Evolutionary conservation across 2,797 vertebrate genomes (phyloP).

Genomic region (Gadopsis bispinosus): DNA sequence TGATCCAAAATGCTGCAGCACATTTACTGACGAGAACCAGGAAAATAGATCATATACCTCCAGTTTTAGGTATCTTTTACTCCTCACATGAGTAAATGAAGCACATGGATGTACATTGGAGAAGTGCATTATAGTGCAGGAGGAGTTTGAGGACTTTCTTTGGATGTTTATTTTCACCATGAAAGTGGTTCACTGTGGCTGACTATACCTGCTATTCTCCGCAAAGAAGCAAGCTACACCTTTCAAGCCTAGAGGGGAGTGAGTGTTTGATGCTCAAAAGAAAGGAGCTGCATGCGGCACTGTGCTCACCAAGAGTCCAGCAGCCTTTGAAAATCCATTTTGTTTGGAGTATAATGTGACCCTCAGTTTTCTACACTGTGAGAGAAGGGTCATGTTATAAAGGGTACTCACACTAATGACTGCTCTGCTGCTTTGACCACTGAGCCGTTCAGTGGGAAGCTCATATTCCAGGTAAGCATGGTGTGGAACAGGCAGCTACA

Average conservation of each 20-base stretch:
- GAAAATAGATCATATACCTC: too few species aligned
- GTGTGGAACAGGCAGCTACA: constrained; percentile 12
- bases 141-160: not conserved
- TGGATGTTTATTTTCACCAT: not conserved
- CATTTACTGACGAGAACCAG: too few species aligned
- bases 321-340: constrained; percentile 24
- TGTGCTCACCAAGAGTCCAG: not conserved
- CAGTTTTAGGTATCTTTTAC: too few species aligned
- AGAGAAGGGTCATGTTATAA: constrained; percentile 7
- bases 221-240: not conserved
- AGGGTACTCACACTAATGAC: constrained; percentile 33
- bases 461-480: constrained; percentile 27
- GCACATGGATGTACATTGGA: not conserved
- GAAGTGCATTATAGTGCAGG: not conserved
- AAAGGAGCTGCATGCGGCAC: not conserved
- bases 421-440: constrained; percentile 19
- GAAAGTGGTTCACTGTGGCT: constrained; percentile 1
- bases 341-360: not conserved
- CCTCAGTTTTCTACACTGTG: not conserved
- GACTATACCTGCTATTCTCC: not conserved
- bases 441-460: constrained; percentile 22
- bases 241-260: not conserved
- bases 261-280: not conserved
- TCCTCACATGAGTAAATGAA: too few species aligned
- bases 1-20: too few species aligned